Evolutionary conservation across 2,888 invertebrate species (phyloP).

Genomic region (Pachliopta kotzebuea): DNA sequence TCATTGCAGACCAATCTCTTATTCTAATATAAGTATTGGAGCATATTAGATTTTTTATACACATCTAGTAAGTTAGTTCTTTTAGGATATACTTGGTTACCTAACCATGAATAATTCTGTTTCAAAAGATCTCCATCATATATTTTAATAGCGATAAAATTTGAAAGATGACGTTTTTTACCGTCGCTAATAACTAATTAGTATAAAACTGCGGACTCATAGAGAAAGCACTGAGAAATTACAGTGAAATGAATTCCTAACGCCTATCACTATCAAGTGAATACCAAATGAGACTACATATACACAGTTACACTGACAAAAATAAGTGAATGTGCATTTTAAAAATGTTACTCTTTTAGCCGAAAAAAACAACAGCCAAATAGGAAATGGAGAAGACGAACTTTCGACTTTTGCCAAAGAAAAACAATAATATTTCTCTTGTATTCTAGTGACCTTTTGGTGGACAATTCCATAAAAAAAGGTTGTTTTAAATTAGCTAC

Average conservation of each 20-base stretch:
- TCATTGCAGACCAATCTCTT: too few relatives aligned
- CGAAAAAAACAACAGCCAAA: too few relatives aligned
- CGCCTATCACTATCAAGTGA: constrained; percentile 31
- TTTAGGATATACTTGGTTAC: too few relatives aligned
- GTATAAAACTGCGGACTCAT: constrained; percentile 38
- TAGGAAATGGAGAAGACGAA: too few relatives aligned
- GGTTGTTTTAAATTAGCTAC: too few relatives aligned
- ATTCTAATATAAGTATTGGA: too few relatives aligned
- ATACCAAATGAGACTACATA: constrained; percentile 23
- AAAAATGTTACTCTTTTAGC: neutral
- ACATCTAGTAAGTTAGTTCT: too few relatives aligned
- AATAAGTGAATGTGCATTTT: constrained; percentile 7
- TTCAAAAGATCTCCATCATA: neutral
- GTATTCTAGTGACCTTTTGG: too few relatives aligned
- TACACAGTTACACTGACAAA: constrained; percentile 2
- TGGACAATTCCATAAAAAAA: too few relatives aligned
- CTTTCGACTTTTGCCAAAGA: too few relatives aligned
- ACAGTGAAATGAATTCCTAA: constrained; percentile 35
- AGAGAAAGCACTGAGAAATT: constrained; percentile 37
- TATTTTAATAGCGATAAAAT: neutral
- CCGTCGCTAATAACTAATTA: constrained; percentile 30
- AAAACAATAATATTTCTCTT: too few relatives aligned
- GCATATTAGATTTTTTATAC: too few relatives aligned
- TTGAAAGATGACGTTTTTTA: constrained; percentile 2
- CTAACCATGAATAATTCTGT: neutral